Evolutionary conservation across 2,888 invertebrate species (phyloP), one percentile per base, ranked within the genome.

Genomic region (Ormyrus rosae): DNA sequence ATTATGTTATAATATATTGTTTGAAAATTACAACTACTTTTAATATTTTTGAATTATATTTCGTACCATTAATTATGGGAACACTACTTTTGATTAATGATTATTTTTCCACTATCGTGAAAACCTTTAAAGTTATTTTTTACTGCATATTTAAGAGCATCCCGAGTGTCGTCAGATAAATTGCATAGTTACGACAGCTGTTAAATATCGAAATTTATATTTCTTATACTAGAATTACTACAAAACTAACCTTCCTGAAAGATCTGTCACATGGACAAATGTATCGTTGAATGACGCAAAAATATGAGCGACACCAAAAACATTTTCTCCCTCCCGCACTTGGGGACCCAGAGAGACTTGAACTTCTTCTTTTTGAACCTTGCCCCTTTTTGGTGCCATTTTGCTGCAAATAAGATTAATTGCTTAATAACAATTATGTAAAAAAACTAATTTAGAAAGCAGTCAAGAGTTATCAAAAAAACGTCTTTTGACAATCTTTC

Each of bases 271-370:
- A 93, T 99, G 99, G 69, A 99, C 99, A 91, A 99, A 99, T 74
- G 99, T 99, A 91, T 99, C 99, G 91, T 99, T 99, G 94, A 99
- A 99, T 86, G 98, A 98, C 85, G 99, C 99, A 91, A 97, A 99
- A 90, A 99, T 99, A 92, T 99, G 99, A 83, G 99, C 99, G 34
- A 99, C 99, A 80, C 99, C 99, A 90, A 99, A 99, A 81, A 99
- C 98, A 87, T 96, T 96, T 93, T 99, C 99, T 84, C 99, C 99
- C 90, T 98, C 98, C 86, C 97, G 95, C 69, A 98, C 98, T 92
- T 98, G 98, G 73, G 98, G 98, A 84, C 98, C 98, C 83, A 99
- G 94, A 53, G 97, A 96, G 73, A 98, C 96, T 91, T 98, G 98
- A 84, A 98, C 98, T 92, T 99, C 98, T 91, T 99, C 98, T 92